Conservation (phyloP, 2,113 vertebrate species). For the Camelus bactrianus region DNA sequence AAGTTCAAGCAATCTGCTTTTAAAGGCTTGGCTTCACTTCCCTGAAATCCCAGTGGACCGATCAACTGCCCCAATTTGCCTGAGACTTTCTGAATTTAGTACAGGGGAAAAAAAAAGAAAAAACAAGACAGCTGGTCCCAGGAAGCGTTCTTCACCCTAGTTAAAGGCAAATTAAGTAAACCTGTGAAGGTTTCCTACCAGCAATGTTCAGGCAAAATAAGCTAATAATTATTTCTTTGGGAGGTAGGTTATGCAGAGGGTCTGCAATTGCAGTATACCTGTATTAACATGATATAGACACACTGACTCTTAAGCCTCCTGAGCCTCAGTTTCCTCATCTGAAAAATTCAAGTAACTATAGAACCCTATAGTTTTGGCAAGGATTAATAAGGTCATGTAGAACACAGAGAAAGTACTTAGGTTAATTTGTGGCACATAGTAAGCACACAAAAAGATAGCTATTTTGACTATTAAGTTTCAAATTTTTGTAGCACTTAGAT, state of each 20-base stretch:
- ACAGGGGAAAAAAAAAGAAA: background rate
- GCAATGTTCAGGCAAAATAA: constrained; percentile 9
- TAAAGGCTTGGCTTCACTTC: background rate
- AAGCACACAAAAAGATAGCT: background rate
- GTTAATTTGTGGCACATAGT: background rate
- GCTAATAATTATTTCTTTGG: background rate
- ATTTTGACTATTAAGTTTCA: background rate
- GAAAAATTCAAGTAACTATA: background rate
- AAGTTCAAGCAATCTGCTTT: background rate
- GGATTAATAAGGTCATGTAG: background rate
- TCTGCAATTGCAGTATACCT: background rate
- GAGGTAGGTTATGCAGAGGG: background rate
- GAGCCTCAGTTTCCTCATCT: background rate
- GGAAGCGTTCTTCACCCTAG: constrained; percentile 14
- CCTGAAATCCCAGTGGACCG: background rate
- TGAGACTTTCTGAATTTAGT: background rate
- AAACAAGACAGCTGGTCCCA: background rate
- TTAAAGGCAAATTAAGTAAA: constrained; percentile 20
- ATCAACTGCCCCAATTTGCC: background rate
- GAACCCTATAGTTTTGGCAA: background rate
- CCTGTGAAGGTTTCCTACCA: background rate
- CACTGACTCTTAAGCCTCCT: background rate
- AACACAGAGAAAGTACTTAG: background rate
- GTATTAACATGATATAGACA: background rate
- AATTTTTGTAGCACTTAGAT: background rate